Evolutionary conservation across 2,113 vertebrate genomes (phyloP), one percentile per base, ranked within the genome.

Genomic region (Calidris pygmaea): DNA sequence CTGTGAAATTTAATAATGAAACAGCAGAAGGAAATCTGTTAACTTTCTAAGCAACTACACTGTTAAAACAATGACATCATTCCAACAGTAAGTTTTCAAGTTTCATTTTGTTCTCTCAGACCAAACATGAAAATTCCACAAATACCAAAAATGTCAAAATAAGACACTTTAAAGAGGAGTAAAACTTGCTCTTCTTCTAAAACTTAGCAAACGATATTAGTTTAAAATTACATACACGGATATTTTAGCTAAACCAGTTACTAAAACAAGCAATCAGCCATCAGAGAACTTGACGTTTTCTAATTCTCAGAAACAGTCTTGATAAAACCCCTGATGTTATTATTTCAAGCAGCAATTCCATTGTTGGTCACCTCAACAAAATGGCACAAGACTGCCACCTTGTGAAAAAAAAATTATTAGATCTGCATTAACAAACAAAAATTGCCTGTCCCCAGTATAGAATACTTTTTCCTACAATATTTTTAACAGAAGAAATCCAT

Each of bases 331-430:
- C 75, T 53, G 32, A 41, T 10, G 19, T 59, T 65, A 43, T 8
- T 62, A 41, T 56, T 88, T 73, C 52, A 78, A 89, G 84, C n/a
- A 73, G 63, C 67, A 15, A 14, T 6, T 27, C 13, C 71, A 37
- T 3, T 21, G 50, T 8, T 58, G 41, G 65, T 58, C 67, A 68
- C n/a, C 76, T 71, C 41, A 66, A 21, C 22, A 55, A 65, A 35
- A 84, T 16, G 81, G 95, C 62, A 66, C 90, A 95, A 93, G 79
- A 77, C 96, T 95, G 96, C 96, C 98, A 96, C 88, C 97, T 92
- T 87, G 92, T 93, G 97, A 18, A 67, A 39, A 37, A 56, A 37
- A 9, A 72, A 48, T 37, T 32, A 52, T 5, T 30, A n/a, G 10
- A 68, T 22, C 30, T 65, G 26, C 34, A 37, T 6, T 20, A 87